Evolutionary conservation across 2,888 invertebrate genomes (phyloP).

Genomic region (Ichneumoninae sp.): DNA sequence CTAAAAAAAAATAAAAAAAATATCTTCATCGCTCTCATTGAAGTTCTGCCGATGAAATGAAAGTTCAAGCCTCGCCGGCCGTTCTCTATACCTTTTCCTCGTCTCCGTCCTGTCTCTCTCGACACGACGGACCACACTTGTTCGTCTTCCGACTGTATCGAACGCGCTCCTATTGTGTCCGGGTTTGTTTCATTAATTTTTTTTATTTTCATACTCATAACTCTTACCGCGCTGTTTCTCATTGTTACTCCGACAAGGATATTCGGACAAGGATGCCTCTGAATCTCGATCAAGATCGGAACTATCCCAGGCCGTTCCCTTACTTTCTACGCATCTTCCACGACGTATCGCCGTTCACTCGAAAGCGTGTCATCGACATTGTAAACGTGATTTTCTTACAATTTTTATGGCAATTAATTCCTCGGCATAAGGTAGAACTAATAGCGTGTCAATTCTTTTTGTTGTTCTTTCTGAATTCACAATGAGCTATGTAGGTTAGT

Average conservation of each 20-base stretch:
- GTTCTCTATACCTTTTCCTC: conserved; percentile 12
- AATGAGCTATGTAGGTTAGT: conserved; percentile 32
- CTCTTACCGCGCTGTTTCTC: conserved; percentile 29
- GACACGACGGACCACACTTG: conserved; percentile 18
- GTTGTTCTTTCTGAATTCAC: background rate
- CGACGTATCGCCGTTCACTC: conserved; percentile 30
- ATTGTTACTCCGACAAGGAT: conserved; percentile 55
- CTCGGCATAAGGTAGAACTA: background rate
- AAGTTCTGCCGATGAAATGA: conserved; percentile 51
- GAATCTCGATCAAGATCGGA: conserved; percentile 59
- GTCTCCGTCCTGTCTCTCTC: conserved; percentile 21
- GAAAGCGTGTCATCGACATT: conserved; percentile 38
- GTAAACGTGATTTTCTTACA: background rate
- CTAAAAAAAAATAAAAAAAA: conserved; percentile 10
- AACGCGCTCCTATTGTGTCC: conserved; percentile 38
- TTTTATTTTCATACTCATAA: conserved; percentile 19
- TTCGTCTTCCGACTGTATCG: conserved; percentile 3
- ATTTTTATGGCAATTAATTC: background rate
- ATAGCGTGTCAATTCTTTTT: background rate
- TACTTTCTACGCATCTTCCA: conserved; percentile 49
- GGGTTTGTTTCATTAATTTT: conserved; percentile 1
- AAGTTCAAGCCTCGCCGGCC: conserved; percentile 44
- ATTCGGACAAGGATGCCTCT: conserved; percentile 40
- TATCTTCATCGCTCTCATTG: conserved; percentile 44
- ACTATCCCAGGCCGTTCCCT: conserved; percentile 46